Base-by-base conservation (phyloP, 2,888 invertebrate species). In the Andrena hattorfiana region DNA sequence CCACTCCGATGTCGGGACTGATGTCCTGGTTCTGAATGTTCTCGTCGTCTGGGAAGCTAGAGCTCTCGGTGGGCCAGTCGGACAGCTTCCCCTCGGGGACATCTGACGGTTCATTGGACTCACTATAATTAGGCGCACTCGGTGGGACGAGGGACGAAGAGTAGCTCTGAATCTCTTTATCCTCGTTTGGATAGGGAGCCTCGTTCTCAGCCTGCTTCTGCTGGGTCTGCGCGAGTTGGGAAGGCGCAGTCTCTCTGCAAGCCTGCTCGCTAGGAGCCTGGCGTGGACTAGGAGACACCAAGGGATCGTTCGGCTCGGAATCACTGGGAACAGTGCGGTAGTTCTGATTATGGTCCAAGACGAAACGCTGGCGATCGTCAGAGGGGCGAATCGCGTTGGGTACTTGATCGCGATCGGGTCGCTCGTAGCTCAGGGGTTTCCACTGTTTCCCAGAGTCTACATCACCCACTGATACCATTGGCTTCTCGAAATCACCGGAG, bases 1-100 rank as follows among this genome's bases (percentile, higher is more conserved):
- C 91, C 0, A 94, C 86, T 0, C 93, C 93, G 2, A 88, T 77
- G 0, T 93, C 93, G 0, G 92, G 83, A 20, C 93, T 92, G 67
- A 94, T 93, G 35, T 94, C 93, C 71, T 94, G 94, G 71, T 94
- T 94, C 64, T 92, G 86, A 8, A 93, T 93, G 48, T 93, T 90
- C 51, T 90, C 87, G 35, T 91, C 92, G 10, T 91, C 85, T 20
- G 73, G 56, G 62, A 90, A 85, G 4, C 30, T 51, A 1, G 68
- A 64, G 51, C 66, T 71, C 8, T 81, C 87, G 10, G 71, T 7
- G 0, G 71, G 28, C 70, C 75, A 71, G 2, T 68, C 72, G 13
- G 63, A 1, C 28, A 60, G 8, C 6, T 77, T 74, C 0, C 7
- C 16, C 4, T 69, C 59, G 1, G 10, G 5, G 1, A 28, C 10